Base-by-base conservation (phyloP, 2,113 vertebrate genomes). In the Eurypyga helias region DNA sequence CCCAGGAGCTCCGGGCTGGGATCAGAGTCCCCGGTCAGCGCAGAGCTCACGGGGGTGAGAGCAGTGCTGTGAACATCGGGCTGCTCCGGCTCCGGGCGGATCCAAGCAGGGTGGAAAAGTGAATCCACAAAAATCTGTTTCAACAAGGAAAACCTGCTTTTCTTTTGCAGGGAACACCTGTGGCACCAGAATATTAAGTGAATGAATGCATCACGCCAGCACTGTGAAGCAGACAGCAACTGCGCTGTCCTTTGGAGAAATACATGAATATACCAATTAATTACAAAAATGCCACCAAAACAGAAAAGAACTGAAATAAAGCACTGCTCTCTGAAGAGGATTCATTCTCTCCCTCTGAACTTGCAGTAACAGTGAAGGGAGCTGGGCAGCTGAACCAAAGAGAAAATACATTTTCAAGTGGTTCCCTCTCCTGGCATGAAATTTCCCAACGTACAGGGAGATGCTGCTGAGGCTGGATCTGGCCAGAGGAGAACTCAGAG, bases 401-500 rank as follows among this genome's bases (percentile, higher is more conserved):
- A 73, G 78, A 66, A 90, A 92, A 85, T 31, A 15, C 10, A 16
- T 90, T 85, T 90, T 58, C 51, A 75, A 21, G 65, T 12, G 55
- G 83, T 70, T 48, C 51, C 87, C 20, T 79, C 83, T 88, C 34
- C 79, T 62, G 66, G 55, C 36, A 24, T 7, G 18, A 13, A 29
- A 66, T 52, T 48, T 75, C 55, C 20, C 41, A 38, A 3, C 0
- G 0, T 6, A 49, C n/a, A 51, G 29, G 29, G 33, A 69, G 46
- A 60, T 0, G 0, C 54, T 60, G 34, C 72, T n/a, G 38, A n/a
- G 87, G 45, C 38, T 88, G 83, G 17, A 34, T 41, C 4, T 31
- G 28, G 9, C 66, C 70, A 61, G 54, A n/a, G 34, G 13, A 43
- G 11, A 61, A 21, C 81, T 31, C 36, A 28, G n/a, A n/a, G 36